Base-by-base conservation (phyloP, 2,113 vertebrate genomes). In the Shinisaurus crocodilurus region DNA sequence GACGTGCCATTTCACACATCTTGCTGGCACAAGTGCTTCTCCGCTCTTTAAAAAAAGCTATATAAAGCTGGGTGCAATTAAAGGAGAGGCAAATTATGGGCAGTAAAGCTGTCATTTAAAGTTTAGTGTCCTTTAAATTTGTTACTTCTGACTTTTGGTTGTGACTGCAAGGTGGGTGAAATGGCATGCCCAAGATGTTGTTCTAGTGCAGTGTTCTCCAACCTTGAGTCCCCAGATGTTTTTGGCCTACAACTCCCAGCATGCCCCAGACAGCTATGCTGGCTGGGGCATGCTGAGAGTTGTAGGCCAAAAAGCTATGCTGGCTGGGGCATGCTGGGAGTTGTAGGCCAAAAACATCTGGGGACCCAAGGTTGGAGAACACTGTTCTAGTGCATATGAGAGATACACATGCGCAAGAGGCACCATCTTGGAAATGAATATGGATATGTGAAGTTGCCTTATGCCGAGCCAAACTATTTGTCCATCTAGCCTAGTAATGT, bases 1-100 rank as follows among this genome's bases (percentile, higher is more conserved):
- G 34, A 81, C n/a, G 34, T 88, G 77, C 77, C 63, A 81, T 7
- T 70, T 70, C 6, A 20, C 87, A 88, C 77, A n/a, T 88, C n/a
- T 57, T 70, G 1, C 77, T 50, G 43, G 18, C 43, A 88, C 15
- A 69, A 80, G 34, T 15, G 32, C 43, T 43, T 20, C 60, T n/a
- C 40, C 65, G 10, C 86, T 65, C 43, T 79, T 76, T 18, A 48
- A 70, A 76, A 69, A 69, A 8, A 32, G 1, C 18, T 40, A 60
- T 54, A 67, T 88, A 88, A 88, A 69, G 76, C 15, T 70, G 60
- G 65, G 23, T n/a, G 20, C 63, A 88, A 70, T 37, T 70, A 69
- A 54, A 81, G 20, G 65, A 70, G 45, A 2, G 23, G 45, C 23
- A 81, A 37, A 70, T 70, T 70, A 70, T 40, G 25, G 65, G 60